Evolutionary conservation across 1,140 invertebrate genomes (phyloP), one percentile per base, ranked within the genome.

Genomic region (Achatina immaculata): DNA sequence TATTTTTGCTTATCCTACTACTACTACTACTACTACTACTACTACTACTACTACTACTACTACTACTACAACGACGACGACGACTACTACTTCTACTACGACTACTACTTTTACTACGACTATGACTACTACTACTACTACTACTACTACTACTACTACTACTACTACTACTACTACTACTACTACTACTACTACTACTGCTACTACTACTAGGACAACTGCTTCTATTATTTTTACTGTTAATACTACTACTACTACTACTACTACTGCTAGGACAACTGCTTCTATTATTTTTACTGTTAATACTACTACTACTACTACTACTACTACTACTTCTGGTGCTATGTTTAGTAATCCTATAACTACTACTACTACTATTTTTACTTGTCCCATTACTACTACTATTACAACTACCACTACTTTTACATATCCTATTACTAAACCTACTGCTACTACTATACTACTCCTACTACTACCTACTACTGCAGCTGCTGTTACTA

Each of bases 131-230:
- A 74, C 38, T 45, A 34, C 72, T 74, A 48, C 38, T 43, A 45
- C 38, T 45, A 74, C 72, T 74, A 74, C 72, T 74, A 48, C 38
- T 74, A 34, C 72, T 74, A 74, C 72, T 74, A 74, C 72, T 45
- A 45, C 72, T 45, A 74, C 72, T 45, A 45, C 72, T 45, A 45
- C 72, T 45, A 74, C 72, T 45, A 74, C 72, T 74, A 73, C 71
- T 72, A 40, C 69, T 40, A 40, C 42, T 75, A 75, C 42, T 75
- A 75, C 73, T 75, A 75, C n/a, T 48, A 45, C 48, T 76, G 45
- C 19, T 43, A 74, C 72, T 43, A 74, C 72, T 43, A 74, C 19
- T 58, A 48, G 0, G 16, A 73, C 51, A 21, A 9, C 45, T 7
- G 24, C 28, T 76, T 55, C 45, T 76, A 55, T 48, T 58, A 76